Conservation (phyloP, 2,888 invertebrate genomes). For the Halictus quadricinctus region DNA sequence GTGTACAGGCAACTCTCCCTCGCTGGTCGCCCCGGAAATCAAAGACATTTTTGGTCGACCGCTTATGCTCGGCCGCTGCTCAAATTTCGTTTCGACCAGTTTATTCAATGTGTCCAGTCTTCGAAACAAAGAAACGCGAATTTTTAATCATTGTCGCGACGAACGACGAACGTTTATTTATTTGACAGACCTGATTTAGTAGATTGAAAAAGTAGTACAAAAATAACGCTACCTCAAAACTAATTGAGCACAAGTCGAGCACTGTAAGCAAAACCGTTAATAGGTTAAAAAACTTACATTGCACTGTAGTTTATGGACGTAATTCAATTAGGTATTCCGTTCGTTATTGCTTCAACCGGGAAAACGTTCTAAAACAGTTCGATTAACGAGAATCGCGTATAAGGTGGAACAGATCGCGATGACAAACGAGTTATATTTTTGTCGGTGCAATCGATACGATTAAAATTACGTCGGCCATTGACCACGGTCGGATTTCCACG, state of each 20-base stretch:
- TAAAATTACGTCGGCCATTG: conserved; percentile 38
- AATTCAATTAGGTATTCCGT: background rate
- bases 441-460: conserved; percentile 30
- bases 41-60: conserved; percentile 72
- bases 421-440: background rate
- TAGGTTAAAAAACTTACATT: background rate
- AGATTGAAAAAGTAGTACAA: no score
- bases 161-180: conserved; percentile 7
- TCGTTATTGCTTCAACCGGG: background rate
- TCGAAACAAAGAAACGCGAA: conserved; percentile 10
- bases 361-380: background rate
- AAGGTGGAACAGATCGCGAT: background rate
- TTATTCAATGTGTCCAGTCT: conserved; percentile 42
- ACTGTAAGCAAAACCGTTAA: background rate
- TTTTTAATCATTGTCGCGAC: conserved; percentile 11
- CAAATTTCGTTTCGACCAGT: conserved; percentile 61
- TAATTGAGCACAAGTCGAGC: no score
- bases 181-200: background rate
- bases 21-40: conserved; percentile 68
- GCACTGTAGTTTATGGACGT: background rate
- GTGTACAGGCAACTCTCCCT: conserved; percentile 59
- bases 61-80: conserved; percentile 50
- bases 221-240: no score
- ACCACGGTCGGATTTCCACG: conserved; percentile 23
- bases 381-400: background rate